Conservation (phyloP, 2,113 vertebrate species). For the Nycticryphes semicollaris region DNA sequence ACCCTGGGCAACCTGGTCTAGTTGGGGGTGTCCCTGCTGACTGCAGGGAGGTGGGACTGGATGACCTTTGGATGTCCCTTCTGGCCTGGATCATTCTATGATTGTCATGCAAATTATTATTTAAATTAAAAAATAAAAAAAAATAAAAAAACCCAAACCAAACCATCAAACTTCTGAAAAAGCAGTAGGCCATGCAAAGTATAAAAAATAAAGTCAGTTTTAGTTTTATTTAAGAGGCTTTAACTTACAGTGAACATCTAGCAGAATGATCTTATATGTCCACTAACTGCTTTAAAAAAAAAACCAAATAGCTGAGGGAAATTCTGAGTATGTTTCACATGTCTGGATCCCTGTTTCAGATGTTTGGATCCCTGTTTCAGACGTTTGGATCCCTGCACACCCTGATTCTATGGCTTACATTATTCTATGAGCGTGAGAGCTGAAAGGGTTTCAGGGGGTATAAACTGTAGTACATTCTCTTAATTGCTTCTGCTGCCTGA, state of each 20-base stretch:
- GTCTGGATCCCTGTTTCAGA: neutral
- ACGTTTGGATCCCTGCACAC: too few species aligned
- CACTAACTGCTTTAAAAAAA: neutral
- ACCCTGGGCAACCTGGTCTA: too few species aligned
- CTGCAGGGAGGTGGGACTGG: too few species aligned
- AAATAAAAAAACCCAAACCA: neutral
- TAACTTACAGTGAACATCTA: neutral
- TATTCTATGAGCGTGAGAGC: neutral
- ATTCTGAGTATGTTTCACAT: neutral
- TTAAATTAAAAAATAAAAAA: neutral
- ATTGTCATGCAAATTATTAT: neutral
- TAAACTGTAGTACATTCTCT: neutral
- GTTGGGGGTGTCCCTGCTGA: too few species aligned
- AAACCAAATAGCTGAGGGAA: neutral
- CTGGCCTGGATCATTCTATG: too few species aligned
- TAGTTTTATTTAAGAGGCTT: neutral
- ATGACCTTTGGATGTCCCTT: too few species aligned
- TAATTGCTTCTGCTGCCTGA: neutral
- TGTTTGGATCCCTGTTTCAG: too few species aligned
- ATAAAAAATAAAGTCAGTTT: neutral
- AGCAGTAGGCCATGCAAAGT: neutral
- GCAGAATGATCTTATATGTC: neutral
- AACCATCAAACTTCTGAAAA: neutral
- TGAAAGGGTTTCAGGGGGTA: neutral
- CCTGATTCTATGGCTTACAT: neutral